Base-by-base conservation (phyloP, 1,140 invertebrate species). In the Dendrolimus kikuchii region DNA sequence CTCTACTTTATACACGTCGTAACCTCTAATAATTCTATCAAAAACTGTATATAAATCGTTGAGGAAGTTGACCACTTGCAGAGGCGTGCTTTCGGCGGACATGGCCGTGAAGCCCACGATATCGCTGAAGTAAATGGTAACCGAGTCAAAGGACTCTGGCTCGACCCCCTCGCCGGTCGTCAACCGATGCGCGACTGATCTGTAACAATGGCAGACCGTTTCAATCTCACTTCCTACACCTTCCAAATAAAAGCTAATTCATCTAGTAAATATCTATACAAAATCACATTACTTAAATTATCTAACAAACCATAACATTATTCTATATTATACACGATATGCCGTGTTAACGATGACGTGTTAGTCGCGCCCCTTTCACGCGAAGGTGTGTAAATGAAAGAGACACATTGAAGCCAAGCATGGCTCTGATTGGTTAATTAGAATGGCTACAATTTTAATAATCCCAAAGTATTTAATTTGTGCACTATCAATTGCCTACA, bases 91-190 rank as follows among this genome's bases (percentile, higher is more conserved):
- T 80, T 96, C 94, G 0, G 97, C 95, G 5, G 96, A 98, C 92
- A 99, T 95, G 46, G 93, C 92, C 42, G 98, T 99, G 88, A 99
- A 99, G 62, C 98, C 98, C 51, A 99, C 98, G 82, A 99, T 99
- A 85, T 99, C 98, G 75, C 96, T 98, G 88, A 99, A 99, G 87
- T 98, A 99, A 64, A 99, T 98, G 38, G 98, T 99, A 43, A 94
- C 96, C 62, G 92, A 91, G 87, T 98, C 95, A 86, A 96, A 99
- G 0, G 94, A 94, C 88, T 99, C 98, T 5, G 98, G 97, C 82
- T 96, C 95, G 2, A 99, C 96, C 4, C 94, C 93, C 68, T 94
- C 93, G 37, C 96, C 96, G 62, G 92, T 92, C 44, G 96, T 98
- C 57, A 99, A 88, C 71, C 92, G 92, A 80, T 92, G 90, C 47